Conservation (phyloP, 2,888 invertebrate genomes). For the Andrena minutula region DNA sequence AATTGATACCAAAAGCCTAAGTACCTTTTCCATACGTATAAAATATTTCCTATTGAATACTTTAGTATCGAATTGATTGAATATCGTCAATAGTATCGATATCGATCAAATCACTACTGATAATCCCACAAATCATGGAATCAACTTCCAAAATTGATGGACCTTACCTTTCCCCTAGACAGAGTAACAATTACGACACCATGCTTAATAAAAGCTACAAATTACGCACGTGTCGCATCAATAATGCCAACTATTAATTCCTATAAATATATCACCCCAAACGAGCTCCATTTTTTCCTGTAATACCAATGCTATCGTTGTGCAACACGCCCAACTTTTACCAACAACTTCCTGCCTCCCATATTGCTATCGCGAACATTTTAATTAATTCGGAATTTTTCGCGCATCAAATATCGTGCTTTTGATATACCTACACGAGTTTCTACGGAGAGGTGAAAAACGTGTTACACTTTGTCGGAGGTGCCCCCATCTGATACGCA, state of each 20-base stretch:
- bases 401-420: not conserved
- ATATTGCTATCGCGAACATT: not conserved
- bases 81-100: not conserved
- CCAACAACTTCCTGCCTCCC: not conserved
- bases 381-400: not conserved
- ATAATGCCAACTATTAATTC: constrained; percentile 10
- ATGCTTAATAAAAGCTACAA: not conserved
- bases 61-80: no score
- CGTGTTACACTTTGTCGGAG: not conserved
- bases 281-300: not conserved
- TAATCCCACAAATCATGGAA: no score
- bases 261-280: not conserved
- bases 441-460: not conserved
- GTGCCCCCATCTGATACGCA: no score
- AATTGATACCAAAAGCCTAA: no score
- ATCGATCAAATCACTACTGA: not conserved
- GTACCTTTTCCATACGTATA: no score
- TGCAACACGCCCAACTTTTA: not conserved
- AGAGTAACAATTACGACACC: no score
- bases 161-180: no score
- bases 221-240: not conserved
- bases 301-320: not conserved
- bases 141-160: no score
- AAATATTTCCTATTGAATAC: no score
- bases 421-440: not conserved